These are phyloP conservation scores for cat (Felis catus) DNA, from an alignment of 2,113 vertebrate species.

Conservation along the genomic window DNA sequence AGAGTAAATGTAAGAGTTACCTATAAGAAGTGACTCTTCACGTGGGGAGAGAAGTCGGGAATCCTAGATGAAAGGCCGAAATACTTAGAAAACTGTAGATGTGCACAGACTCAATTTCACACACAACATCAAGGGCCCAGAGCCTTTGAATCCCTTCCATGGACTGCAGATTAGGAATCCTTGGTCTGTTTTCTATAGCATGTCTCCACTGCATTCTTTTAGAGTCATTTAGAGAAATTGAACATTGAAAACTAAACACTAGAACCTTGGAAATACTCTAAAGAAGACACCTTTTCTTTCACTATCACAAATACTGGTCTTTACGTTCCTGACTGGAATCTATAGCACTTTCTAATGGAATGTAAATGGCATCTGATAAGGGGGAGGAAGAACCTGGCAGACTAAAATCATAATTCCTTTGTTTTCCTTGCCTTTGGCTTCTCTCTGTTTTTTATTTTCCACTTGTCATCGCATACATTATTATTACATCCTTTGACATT, in stretches of 20 bases:
- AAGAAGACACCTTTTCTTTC: neutral
- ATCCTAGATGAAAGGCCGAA: neutral
- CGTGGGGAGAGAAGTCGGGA: neutral
- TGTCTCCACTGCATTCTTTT: neutral
- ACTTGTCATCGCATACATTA: neutral
- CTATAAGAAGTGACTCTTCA: neutral
- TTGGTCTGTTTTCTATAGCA: neutral
- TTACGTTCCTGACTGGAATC: neutral
- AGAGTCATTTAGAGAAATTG: neutral
- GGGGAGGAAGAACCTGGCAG: neutral
- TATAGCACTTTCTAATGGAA: neutral
- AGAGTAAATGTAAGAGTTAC: slow-evolving; percentile 24
- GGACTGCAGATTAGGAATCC: neutral
- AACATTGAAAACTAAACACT: slow-evolving; percentile 2
- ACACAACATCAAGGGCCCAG: neutral
- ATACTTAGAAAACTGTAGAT: neutral
- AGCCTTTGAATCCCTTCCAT: neutral
- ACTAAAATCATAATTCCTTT: neutral
- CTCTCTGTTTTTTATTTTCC: neutral
- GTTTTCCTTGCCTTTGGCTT: neutral
- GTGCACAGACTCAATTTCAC: neutral
- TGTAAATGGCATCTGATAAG: neutral
- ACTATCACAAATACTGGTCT: neutral
- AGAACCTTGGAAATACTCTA: neutral
- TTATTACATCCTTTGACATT: neutral